phyloP scores from a whole-genome alignment of 2,113 vertebrate genomes.

The Lycaon pictus region DNA sequence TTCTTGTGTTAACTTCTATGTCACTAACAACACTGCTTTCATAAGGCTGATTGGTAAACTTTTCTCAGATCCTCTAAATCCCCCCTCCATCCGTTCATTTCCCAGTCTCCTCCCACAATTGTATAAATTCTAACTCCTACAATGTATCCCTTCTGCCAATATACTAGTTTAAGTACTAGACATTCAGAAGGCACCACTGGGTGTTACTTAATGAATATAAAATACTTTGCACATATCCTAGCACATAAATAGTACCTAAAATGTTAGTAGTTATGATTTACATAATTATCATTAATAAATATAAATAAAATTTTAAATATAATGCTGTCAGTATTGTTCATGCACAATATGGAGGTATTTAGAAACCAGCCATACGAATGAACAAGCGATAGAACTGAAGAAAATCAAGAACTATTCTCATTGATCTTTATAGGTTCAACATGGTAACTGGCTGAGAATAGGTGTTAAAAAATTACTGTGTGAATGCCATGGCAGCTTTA shows the following conservation, averaged over 20 bases:
- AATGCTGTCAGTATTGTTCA: neutral
- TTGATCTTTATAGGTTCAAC: neutral
- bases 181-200: neutral
- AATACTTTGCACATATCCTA: neutral
- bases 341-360: neutral
- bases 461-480: neutral
- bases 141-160: neutral
- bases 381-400: neutral
- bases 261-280: neutral
- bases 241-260: neutral
- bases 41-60: neutral
- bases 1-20: neutral
- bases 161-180: neutral
- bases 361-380: neutral
- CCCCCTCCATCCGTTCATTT: neutral
- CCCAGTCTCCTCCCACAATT: neutral
- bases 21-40: neutral
- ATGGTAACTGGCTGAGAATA: neutral
- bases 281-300: neutral
- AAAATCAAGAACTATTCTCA: neutral
- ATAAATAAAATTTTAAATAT: neutral
- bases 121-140: neutral
- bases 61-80: neutral
- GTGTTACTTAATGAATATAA: constrained; percentile 18
- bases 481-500: neutral